phyloP scores from a whole-genome alignment of 2,888 invertebrate species.

The Microdon myrmicae region DNA sequence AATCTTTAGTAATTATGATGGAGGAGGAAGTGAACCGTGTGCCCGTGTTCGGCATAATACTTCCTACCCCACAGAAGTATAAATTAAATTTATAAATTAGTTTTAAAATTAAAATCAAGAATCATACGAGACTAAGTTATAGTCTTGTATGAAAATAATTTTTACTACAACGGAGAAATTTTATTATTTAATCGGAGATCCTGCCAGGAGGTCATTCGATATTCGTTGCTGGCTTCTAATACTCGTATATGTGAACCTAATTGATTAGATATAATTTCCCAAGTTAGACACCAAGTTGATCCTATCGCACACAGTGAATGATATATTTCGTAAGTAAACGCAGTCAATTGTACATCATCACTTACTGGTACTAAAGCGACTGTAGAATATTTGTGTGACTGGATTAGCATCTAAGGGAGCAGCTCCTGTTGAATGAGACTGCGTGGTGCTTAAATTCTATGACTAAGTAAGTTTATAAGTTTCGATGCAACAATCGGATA shows the following conservation, averaged over 20 bases:
- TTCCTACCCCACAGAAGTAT: too few relatives aligned
- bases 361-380: slow-evolving; percentile 96
- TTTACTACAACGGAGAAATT: too few relatives aligned
- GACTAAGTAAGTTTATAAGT: slow-evolving; percentile 94
- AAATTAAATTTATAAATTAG: too few relatives aligned
- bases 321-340: slow-evolving; percentile 95
- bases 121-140: too few relatives aligned
- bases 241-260: slow-evolving; percentile 88
- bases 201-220: slow-evolving; percentile 96
- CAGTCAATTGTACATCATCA: slow-evolving; percentile 95
- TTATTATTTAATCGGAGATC: slow-evolving; percentile 99
- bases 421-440: slow-evolving; percentile 60
- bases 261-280: slow-evolving; percentile 89
- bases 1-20: too few relatives aligned
- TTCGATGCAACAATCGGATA: slow-evolving; percentile 97
- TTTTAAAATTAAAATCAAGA: too few relatives aligned
- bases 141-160: too few relatives aligned
- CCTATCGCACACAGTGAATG: slow-evolving; percentile 93
- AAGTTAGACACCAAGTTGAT: slow-evolving; percentile 86
- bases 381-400: slow-evolving; percentile 75
- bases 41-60: too few relatives aligned
- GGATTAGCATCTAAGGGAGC: slow-evolving; percentile 66
- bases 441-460: slow-evolving; percentile 81
- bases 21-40: too few relatives aligned
- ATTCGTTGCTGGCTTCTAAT: slow-evolving; percentile 94